Conservation (phyloP, 1,140 invertebrate species). For the Solen grandis region DNA sequence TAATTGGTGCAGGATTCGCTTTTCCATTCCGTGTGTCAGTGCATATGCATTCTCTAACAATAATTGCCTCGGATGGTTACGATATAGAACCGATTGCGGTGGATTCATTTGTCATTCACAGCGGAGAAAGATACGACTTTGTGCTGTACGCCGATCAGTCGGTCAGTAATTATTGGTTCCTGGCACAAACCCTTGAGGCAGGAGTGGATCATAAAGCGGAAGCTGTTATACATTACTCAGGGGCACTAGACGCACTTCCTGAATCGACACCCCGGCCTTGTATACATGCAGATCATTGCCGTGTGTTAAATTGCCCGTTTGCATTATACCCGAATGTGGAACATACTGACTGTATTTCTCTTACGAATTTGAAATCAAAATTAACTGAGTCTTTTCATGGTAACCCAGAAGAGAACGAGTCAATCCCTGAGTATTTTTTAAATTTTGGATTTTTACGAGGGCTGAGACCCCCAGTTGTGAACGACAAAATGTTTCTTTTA, state of each 20-base stretch:
- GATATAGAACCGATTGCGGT: constrained; percentile 87
- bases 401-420: neutral
- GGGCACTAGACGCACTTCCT: constrained; percentile 62
- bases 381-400: constrained; percentile 33
- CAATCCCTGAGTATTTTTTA: constrained; percentile 59
- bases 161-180: constrained; percentile 90
- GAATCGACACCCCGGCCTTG: constrained; percentile 72
- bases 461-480: constrained; percentile 16
- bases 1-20: constrained; percentile 53
- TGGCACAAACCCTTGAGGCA: constrained; percentile 86
- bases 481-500: constrained; percentile 36
- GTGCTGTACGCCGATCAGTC: constrained; percentile 87
- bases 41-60: constrained; percentile 89
- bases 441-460: constrained; percentile 56
- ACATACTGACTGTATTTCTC: constrained; percentile 22
- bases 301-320: constrained; percentile 62
- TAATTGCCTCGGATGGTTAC: constrained; percentile 90
- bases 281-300: constrained; percentile 30
- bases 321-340: constrained; percentile 37
- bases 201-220: constrained; percentile 86
- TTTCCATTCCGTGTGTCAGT: constrained; percentile 84
- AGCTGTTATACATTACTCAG: constrained; percentile 90
- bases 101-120: constrained; percentile 59
- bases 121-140: constrained; percentile 92
- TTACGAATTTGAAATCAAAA: constrained; percentile 15